phyloP scores from a whole-genome alignment of 2,888 invertebrate species.

The Drosophila meridionalis region DNA sequence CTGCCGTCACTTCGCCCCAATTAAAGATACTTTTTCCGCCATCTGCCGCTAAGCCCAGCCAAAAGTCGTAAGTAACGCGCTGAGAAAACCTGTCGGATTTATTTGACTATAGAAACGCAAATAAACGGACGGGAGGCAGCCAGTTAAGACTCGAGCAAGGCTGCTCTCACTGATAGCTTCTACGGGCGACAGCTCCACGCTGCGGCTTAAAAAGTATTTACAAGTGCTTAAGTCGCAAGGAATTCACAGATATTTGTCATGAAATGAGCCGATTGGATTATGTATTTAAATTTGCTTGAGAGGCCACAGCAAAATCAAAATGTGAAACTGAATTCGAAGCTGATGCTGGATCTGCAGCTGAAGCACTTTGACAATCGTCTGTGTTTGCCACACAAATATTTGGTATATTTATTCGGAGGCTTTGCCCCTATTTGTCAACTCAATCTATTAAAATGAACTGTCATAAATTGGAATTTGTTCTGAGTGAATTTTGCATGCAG shows the following conservation, averaged over 20 bases:
- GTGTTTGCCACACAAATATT: neutral
- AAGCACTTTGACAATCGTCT: constrained; percentile 4
- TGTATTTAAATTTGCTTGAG: constrained; percentile 1
- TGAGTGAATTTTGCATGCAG: constrained; percentile 32
- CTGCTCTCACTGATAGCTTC: neutral
- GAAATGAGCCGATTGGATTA: constrained; percentile 8
- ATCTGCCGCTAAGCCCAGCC: constrained; percentile 1
- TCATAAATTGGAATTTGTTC: constrained; percentile 38
- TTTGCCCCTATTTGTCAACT: constrained; percentile 2
- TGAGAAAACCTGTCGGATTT: constrained; percentile 4
- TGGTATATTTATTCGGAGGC: neutral
- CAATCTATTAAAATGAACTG: constrained; percentile 25
- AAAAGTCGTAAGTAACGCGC: constrained; percentile 1
- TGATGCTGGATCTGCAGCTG: neutral
- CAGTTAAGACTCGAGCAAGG: neutral
- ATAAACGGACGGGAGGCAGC: neutral
- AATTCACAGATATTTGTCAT: constrained; percentile 6
- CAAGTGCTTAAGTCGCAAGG: constrained; percentile 9
- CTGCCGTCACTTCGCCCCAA: neutral
- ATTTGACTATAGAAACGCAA: constrained; percentile 1
- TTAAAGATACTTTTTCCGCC: neutral
- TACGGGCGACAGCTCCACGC: neutral
- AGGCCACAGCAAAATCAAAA: constrained; percentile 5
- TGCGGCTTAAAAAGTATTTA: constrained; percentile 17
- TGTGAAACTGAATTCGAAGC: constrained; percentile 1